Conservation (phyloP, 2,113 vertebrate species). For the Bungarus multicinctus region DNA sequence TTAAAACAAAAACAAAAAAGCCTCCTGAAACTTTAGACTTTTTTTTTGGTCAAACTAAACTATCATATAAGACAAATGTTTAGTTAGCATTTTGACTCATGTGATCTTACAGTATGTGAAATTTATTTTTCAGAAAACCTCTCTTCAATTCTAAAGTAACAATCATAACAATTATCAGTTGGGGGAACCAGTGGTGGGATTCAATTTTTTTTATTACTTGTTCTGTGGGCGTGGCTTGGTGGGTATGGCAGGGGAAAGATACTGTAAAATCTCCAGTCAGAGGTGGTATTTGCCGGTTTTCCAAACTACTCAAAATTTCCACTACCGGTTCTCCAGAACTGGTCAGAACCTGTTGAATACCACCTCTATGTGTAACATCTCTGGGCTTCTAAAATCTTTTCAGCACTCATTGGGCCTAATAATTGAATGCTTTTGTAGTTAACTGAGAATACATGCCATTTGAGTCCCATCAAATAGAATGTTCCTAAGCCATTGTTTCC, state of each 20-base stretch:
- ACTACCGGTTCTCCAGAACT: too few relatives aligned
- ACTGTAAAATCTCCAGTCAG: too few relatives aligned
- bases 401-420: background rate
- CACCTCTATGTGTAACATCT: background rate
- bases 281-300: too few relatives aligned
- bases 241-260: too few relatives aligned
- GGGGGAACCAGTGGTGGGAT: background rate
- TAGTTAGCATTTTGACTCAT: background rate
- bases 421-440: slow-evolving; percentile 26
- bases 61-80: background rate
- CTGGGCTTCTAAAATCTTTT: background rate
- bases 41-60: background rate
- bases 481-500: background rate
- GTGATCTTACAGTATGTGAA: background rate
- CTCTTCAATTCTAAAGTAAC: background rate
- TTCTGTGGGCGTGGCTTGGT: too few relatives aligned
- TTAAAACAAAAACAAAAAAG: background rate
- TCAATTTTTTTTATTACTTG: too few relatives aligned
- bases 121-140: background rate
- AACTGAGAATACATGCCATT: background rate
- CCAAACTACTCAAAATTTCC: too few relatives aligned
- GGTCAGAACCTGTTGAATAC: too few relatives aligned
- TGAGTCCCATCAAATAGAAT: background rate
- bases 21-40: background rate
- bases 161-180: background rate